These are phyloP conservation scores for Micronisus gabar DNA, from an alignment of 2,113 vertebrate species.

Conservation along the genomic window DNA sequence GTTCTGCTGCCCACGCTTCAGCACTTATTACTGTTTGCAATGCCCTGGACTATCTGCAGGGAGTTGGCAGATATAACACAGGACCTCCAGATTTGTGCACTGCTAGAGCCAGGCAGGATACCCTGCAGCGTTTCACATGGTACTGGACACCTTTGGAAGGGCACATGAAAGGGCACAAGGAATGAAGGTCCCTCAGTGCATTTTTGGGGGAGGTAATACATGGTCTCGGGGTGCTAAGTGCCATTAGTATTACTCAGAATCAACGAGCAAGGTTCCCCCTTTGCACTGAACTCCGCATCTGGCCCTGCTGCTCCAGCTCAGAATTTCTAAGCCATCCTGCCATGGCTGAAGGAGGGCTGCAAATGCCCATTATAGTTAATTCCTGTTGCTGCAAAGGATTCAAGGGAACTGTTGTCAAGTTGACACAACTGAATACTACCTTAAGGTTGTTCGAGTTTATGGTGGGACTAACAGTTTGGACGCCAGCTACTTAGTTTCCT, in stretches of 20 bases:
- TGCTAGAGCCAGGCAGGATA: background rate
- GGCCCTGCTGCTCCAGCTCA: background rate
- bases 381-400: background rate
- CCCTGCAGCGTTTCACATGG: background rate
- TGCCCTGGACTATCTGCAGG: background rate
- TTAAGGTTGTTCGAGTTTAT: background rate
- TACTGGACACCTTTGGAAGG: background rate
- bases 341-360: background rate
- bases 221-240: background rate
- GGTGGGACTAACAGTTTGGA: background rate
- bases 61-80: background rate
- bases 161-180: too few species aligned
- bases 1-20: background rate
- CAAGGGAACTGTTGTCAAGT: background rate
- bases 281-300: background rate
- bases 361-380: background rate
- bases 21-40: background rate
- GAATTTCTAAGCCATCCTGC: background rate
- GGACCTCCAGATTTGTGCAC: background rate
- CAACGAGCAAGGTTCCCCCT: background rate
- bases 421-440: background rate
- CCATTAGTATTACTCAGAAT: background rate
- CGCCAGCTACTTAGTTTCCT: background rate
- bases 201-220: background rate
- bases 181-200: background rate